Evolutionary conservation across 2,113 vertebrate genomes (phyloP), one percentile per base, ranked within the genome.

Genomic region (Rhombomys opimus): DNA sequence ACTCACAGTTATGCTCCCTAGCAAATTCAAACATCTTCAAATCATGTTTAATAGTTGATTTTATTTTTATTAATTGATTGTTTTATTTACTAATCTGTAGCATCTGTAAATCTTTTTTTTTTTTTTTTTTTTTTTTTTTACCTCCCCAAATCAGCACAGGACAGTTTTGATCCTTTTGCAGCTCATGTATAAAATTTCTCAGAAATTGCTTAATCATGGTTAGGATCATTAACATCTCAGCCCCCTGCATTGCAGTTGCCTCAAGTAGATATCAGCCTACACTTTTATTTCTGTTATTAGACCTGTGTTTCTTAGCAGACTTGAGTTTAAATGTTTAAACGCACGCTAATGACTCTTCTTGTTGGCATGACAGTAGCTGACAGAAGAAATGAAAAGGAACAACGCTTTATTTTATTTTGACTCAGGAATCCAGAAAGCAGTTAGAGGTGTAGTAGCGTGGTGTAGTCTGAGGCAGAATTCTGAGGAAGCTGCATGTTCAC

Each of bases 81-180:
- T 94, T 61, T 86, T 65, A 67, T 72, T 93, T 89, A 75, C 35
- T 85, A 38, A 89, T 81, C 15, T 91, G 5, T 23, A 75, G 27
- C 75, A 63, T 92, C 50, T 92, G 18, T 78, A 68, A 22, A 5
- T 57, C 32, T 68, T 75, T 30, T 5, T 18, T 52, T 89, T 67
- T 73, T 27, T 57, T 57, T 6, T 30, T 68, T 68, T 68, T 68
- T 75, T 30, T 5, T 18, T 52, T 89, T 67, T 73, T 27, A 15
- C 41, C 11, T 54, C 2, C 20, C 12, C 7, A 50, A 70, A 23
- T 22, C 46, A 52, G 32, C 30, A 87, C 20, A 61, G 72, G 68
- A 46, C 27, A 73, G 92, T 94, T 91, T 81, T 95, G 35, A 54
- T 92, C 30, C 95, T 90, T 88, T 95, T 9, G 17, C 9, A 92